Conservation (phyloP, 2,797 vertebrate genomes). For the Chaenodraco wilsoni region DNA sequence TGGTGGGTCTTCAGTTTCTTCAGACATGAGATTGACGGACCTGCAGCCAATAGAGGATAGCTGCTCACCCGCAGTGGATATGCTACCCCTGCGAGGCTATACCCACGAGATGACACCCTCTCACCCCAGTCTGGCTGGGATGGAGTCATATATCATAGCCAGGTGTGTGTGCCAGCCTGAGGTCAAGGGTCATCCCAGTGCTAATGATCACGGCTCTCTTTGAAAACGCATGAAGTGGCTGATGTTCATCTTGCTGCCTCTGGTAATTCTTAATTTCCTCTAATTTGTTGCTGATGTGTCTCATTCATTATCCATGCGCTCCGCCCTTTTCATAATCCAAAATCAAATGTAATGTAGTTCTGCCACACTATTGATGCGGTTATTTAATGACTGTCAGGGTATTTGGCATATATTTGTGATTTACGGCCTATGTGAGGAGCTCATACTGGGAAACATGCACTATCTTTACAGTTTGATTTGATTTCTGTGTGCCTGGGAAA, state of each 20-base stretch:
- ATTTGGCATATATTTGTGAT: constrained; percentile 69
- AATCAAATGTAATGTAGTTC: constrained; percentile 68
- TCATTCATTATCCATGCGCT: constrained; percentile 62
- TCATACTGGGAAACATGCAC: constrained; percentile 71
- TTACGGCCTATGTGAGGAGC: constrained; percentile 55
- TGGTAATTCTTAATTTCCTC: constrained; percentile 49
- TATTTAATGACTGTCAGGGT: constrained; percentile 77
- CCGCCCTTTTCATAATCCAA: constrained; percentile 71
- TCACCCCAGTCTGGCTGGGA: constrained; percentile 30
- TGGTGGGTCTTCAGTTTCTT: constrained; percentile 70
- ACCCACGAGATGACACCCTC: constrained; percentile 53
- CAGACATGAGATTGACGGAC: constrained; percentile 62
- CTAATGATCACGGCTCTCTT: constrained; percentile 50
- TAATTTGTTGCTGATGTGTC: constrained; percentile 43
- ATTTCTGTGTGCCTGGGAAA: constrained; percentile 75
- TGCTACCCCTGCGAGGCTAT: constrained; percentile 36
- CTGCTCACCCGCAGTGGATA: constrained; percentile 62
- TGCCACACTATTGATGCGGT: constrained; percentile 76
- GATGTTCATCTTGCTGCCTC: constrained; percentile 26
- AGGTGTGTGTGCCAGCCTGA: constrained; percentile 61
- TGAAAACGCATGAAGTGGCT: constrained; percentile 28
- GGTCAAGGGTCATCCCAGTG: constrained; percentile 61
- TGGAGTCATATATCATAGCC: constrained; percentile 64
- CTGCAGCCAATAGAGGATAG: constrained; percentile 50
- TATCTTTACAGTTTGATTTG: constrained; percentile 80